Evolutionary conservation across 2,888 invertebrate genomes (phyloP).

Genomic region (Podabrus alpinus): DNA sequence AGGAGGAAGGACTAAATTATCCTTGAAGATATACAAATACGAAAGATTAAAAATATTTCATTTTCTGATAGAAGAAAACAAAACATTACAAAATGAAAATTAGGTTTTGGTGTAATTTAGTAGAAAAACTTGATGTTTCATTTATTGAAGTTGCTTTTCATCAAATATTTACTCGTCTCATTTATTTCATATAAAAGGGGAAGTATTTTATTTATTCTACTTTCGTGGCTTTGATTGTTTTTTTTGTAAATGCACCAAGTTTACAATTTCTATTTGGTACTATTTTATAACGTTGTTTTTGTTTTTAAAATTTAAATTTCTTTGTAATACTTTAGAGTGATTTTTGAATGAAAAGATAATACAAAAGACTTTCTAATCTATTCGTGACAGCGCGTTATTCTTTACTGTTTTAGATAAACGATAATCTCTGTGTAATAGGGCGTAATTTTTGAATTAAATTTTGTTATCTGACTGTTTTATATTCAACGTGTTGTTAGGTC

Average conservation of each 20-base stretch:
- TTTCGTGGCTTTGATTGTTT: neutral
- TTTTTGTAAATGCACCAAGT: neutral
- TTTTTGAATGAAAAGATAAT: neutral
- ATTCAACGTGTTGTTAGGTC: neutral
- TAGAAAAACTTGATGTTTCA: conserved; percentile 6
- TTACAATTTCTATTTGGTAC: neutral
- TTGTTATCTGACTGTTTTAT: conserved; percentile 1
- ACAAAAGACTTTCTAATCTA: conserved; percentile 6
- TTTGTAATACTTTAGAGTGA: neutral
- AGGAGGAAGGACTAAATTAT: neutral
- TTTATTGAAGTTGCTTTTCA: conserved; percentile 1
- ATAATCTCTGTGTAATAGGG: neutral
- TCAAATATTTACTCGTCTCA: conserved; percentile 8
- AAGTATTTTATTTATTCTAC: neutral
- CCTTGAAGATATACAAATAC: neutral
- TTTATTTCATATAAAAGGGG: conserved; percentile 1
- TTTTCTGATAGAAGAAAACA: neutral
- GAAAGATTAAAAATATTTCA: neutral
- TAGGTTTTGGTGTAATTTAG: conserved; percentile 1
- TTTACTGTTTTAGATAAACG: conserved; percentile 6
- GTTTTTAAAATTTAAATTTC: neutral
- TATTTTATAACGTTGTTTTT: neutral
- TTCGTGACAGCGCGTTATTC: conserved; percentile 4
- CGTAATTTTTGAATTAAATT: conserved; percentile 3
- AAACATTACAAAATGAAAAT: neutral